Evolutionary conservation across 2,113 vertebrate genomes (phyloP).

Genomic region (Takifugu flavidus): DNA sequence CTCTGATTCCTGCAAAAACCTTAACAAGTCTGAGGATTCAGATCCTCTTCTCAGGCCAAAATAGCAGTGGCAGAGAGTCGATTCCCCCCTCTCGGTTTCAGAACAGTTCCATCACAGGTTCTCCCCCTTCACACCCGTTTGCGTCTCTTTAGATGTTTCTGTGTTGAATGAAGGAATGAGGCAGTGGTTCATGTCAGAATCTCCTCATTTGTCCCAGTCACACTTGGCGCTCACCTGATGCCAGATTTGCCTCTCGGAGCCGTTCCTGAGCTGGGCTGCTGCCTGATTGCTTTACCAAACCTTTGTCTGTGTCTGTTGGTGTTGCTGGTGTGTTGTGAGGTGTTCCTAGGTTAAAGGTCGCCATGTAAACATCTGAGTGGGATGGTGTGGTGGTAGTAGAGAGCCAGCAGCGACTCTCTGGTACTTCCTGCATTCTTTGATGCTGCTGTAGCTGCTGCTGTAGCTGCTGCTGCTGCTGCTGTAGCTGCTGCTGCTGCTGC

Average conservation of each 20-base stretch:
- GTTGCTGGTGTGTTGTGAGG: conserved; percentile 17
- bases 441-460: conserved; percentile 38
- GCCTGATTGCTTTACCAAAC: conserved; percentile 34
- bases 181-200: conserved; percentile 64
- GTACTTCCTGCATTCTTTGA: conserved; percentile 43
- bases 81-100: neutral
- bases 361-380: conserved; percentile 13
- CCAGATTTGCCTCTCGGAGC: conserved; percentile 3
- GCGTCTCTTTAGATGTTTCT: conserved; percentile 17
- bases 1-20: neutral
- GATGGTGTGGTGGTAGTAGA: conserved; percentile 25
- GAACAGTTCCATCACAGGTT: neutral
- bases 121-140: conserved; percentile 50
- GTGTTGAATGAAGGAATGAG: conserved; percentile 31
- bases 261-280: conserved; percentile 62
- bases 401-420: conserved; percentile 30
- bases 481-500: conserved; percentile 26
- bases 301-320: conserved; percentile 16
- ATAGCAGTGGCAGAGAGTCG: too few species aligned
- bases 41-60: too few species aligned
- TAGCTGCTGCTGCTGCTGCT: conserved; percentile 22
- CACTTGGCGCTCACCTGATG: neutral
- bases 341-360: conserved; percentile 16
- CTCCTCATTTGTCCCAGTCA: conserved; percentile 1
- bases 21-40: too few species aligned